Base-by-base conservation (phyloP, 1,140 invertebrate genomes). In the Agrilus planipennis region DNA sequence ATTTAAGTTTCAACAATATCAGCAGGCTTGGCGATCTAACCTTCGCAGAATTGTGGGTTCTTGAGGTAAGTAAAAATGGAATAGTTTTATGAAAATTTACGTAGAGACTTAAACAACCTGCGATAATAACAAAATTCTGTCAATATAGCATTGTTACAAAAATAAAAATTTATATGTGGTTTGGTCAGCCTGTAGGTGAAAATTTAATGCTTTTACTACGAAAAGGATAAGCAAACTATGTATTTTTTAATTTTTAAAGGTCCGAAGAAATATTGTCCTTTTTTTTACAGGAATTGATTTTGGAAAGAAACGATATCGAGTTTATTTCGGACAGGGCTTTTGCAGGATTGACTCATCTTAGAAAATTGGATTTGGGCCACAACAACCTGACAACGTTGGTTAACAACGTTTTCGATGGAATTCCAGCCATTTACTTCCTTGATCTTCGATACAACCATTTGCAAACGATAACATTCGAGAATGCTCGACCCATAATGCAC, bases 401-500 rank as follows among this genome's bases (percentile, higher is more conserved):
- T 38, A 65, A 71, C 9, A 73, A 74, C 17, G 64, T 83, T 38
- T 75, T 88, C 35, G 66, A 68, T 30, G 74, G 74, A 9, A 72
- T 79, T 0, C 67, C 72, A 3, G 71, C 70, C 2, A 61, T 88
- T 1, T 69, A 72, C 41, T 75, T 76, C 39, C 64, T 89, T 41
- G 80, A 87, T 60, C 61, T 88, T 23, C 69, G 78, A 47, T 70
- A 76, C 5, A 87, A 89, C 55, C 60, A 69, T 39, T 68, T 88
- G 42, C 71, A 75, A 50, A 81, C 78, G n/a, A 67, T 88, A 52
- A 79, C 77, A 44, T 75, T 74, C 54, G 75, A 79, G 42, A 79
- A 76, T 23, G 69, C 86, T 44, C 69, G 71, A 32, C 82, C 82
- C 3, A 74, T 89, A 55, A 58, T 84, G 43, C 71, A 72, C 40